Evolutionary conservation across 2,797 vertebrate genomes (phyloP).

Genomic region (Avahi laniger): DNA sequence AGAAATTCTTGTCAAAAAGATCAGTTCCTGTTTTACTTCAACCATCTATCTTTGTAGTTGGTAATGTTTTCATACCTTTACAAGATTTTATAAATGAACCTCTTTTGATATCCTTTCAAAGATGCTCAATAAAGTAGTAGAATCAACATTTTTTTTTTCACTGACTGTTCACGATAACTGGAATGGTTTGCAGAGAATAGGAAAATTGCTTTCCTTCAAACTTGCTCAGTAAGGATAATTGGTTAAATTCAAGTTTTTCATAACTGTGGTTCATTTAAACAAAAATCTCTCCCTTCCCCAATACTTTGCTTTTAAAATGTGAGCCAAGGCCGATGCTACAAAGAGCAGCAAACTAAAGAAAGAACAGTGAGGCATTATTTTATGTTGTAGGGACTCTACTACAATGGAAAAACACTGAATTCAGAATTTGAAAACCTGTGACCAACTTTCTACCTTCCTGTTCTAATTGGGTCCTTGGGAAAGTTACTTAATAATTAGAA

Average conservation of each 20-base stretch:
- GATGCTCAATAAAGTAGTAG: conserved; percentile 56
- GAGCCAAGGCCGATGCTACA: background rate
- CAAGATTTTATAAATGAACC: conserved; percentile 61
- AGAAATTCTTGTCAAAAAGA: conserved; percentile 72
- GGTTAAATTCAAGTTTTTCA: conserved; percentile 19
- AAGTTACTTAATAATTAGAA: background rate
- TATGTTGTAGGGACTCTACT: background rate
- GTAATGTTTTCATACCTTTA: conserved; percentile 71
- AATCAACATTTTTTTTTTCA: conserved; percentile 29
- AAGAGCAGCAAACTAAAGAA: conserved; percentile 34
- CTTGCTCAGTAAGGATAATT: conserved; percentile 39
- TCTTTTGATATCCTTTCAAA: conserved; percentile 71
- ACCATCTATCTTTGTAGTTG: conserved; percentile 64
- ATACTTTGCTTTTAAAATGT: conserved; percentile 14
- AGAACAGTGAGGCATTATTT: background rate
- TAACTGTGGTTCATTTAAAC: conserved; percentile 41
- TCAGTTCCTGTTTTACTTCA: conserved; percentile 67
- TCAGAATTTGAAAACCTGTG: background rate
- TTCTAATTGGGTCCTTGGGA: background rate
- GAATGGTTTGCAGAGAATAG: conserved; percentile 45
- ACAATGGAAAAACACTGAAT: background rate
- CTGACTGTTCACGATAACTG: background rate
- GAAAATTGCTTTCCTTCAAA: conserved; percentile 1
- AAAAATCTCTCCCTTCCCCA: background rate
- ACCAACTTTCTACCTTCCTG: background rate